Evolutionary conservation across 2,888 invertebrate species (phyloP), one percentile per base, ranked within the genome.

Genomic region (Lepeophtheirus nordmannii): DNA sequence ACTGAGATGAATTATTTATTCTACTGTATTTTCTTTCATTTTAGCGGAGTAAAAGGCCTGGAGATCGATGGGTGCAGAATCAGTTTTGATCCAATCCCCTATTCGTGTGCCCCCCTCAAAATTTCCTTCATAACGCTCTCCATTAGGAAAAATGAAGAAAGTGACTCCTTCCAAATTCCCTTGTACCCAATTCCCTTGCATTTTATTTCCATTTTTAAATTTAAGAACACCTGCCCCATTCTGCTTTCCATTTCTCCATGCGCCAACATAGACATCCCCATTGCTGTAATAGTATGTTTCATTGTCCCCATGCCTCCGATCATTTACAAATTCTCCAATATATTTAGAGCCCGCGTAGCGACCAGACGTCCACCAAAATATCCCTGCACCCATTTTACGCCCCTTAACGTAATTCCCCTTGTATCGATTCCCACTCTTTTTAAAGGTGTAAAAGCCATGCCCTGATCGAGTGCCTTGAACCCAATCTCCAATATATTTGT

Each of bases 401-500:
- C 65, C 58, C 17, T 58, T 65, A 14, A 30, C 38, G 37, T 65
- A 65, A 12, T 65, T 39, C 1, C 65, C 65, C 39, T 65, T 65
- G 40, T 65, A 65, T 12, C 63, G 22, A 22, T 63, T 63, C 10
- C 63, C 63, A 56, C n/a, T 46, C 8, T 46, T 46, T 46, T 46
- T 46, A 17, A 46, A 46, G 5, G 53, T 46, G 8, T 14, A n/a
- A 46, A 46, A 46, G 1, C 65, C 65, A 39, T 65, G 59, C 11
- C 65, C 65, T 10, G 38, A 22, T 7, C 65, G 37, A 17, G 20
- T n/a, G 9, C 59, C 65, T 17, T 65, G 20, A 30, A 20, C 23
- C 65, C 65, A 65, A 38, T 65, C 65, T 11, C 65, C 65, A 17
- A 39, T 59, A 23, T 65, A 65, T 14, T 58, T 65, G 22, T 65